phyloP scores from a whole-genome alignment of 1,140 invertebrate genomes.

The Nomia melanderi region DNA sequence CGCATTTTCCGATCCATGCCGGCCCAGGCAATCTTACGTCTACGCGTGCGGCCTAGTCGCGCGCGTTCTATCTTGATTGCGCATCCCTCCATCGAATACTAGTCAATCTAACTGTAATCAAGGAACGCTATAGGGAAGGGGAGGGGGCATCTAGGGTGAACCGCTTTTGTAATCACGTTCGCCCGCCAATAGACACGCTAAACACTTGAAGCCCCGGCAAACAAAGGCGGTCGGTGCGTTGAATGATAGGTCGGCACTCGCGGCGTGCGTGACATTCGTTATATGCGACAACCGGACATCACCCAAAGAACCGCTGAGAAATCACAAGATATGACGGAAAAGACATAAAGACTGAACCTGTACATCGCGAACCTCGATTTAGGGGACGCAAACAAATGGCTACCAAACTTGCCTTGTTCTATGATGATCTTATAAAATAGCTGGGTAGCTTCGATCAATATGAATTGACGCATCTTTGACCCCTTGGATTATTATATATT shows the following conservation, averaged over 20 bases:
- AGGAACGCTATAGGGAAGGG: conserved; percentile 8
- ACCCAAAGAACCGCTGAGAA: too few species aligned
- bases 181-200: conserved; percentile 13
- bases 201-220: conserved; percentile 16
- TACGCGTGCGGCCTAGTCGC: background rate
- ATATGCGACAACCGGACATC: conserved; percentile 19
- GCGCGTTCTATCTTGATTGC: conserved; percentile 2
- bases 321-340: too few species aligned
- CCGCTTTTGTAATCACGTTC: conserved; percentile 29
- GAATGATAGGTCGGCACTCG: conserved; percentile 10
- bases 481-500: too few species aligned
- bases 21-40: background rate
- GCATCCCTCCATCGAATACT: background rate
- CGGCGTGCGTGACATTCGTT: conserved; percentile 24
- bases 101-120: conserved; percentile 17
- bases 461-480: too few species aligned
- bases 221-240: conserved; percentile 8
- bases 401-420: too few species aligned
- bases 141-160: background rate
- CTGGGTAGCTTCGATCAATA: too few species aligned
- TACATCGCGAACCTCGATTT: too few species aligned
- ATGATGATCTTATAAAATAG: too few species aligned
- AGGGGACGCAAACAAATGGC: too few species aligned
- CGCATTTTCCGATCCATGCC: background rate
- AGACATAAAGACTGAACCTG: too few species aligned